Base-by-base conservation (phyloP, 2,113 vertebrate genomes). In the Chamaetylas fuelleborni region DNA sequence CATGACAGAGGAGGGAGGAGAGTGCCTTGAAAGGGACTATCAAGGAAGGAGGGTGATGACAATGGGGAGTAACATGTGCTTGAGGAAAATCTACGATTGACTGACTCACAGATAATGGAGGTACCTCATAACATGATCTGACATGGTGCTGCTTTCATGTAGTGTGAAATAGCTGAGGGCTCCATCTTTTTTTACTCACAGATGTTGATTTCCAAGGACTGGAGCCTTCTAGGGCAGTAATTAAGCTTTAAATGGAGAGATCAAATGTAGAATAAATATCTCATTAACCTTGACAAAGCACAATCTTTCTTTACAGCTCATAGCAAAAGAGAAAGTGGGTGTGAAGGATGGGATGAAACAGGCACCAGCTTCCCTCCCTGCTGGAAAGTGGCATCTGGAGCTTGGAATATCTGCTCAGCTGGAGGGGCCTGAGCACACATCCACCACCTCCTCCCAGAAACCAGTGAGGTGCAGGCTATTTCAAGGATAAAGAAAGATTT, bases 201-300 rank as follows among this genome's bases (percentile, higher is more conserved):
- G n/a, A n/a, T n/a, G 42, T 18, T 61, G 48, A 57, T 81, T 95
- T 94, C 81, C 48, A 81, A 76, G 42, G 78, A 76, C 84, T 36
- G 10, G n/a, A 91, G 43, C n/a, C 73, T 87, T 82, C 78, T 69
- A 92, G 70, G 45, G 70, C 54, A 76, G 71, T 91, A 92, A 95
- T 92, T 95, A 91, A 85, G 70, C 47, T 91, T 86, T 92, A 91
- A 94, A 78, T 45, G 0, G 47, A 89, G 57, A 85, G 48, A 84
- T 81, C 77, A 84, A 82, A 93, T 60, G n/a, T 64, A 89, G 65
- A 91, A 91, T 94, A 94, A 73, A 76, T 90, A 77, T 69, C 65
- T 81, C 53, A 81, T 86, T 94, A 95, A 81, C 38, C 29, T 38
- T 93, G 56, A 88, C 67, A 78, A 73, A 86, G 82, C 71, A 69